A percentile compares a stretch with the other conserved stretches of the same genome.
phyloP scores from a whole-genome alignment of 2,113 vertebrate species.

The Cheilinus undulatus region DNA sequence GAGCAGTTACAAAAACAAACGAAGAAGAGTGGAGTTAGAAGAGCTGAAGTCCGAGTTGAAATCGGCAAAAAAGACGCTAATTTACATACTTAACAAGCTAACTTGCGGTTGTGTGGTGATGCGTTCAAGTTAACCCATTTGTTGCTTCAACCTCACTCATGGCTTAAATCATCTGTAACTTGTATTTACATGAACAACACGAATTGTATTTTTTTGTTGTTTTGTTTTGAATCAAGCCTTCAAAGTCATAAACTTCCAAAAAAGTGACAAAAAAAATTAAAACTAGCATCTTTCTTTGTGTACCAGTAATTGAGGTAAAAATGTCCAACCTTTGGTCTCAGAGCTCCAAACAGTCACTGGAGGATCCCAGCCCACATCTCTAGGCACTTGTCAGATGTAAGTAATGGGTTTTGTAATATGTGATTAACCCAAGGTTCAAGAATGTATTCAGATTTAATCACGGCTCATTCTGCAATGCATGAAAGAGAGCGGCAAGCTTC shows the following conservation, averaged over 20 bases:
- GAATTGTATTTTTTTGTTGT: neutral
- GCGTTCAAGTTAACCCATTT: too few relatives aligned
- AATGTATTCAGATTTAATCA: slow-evolving; percentile 77
- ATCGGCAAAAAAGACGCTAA: too few relatives aligned
- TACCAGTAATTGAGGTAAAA: slow-evolving; percentile 42
- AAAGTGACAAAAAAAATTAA: slow-evolving; percentile 3
- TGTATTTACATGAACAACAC: slow-evolving; percentile 9
- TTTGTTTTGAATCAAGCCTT: neutral
- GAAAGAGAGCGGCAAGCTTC: slow-evolving; percentile 69
- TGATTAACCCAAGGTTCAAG: slow-evolving; percentile 79
- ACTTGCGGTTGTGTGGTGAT: too few relatives aligned
- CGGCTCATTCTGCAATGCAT: slow-evolving; percentile 60
- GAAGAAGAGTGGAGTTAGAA: too few relatives aligned
- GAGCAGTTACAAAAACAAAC: too few relatives aligned
- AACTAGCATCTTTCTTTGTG: neutral
- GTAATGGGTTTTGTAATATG: slow-evolving; percentile 80
- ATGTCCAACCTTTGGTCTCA: slow-evolving; percentile 47
- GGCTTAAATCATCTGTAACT: neutral
- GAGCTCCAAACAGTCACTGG: slow-evolving; percentile 50
- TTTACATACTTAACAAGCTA: too few relatives aligned
- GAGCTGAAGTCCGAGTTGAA: too few relatives aligned
- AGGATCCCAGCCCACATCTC: slow-evolving; percentile 61
- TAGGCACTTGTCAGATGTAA: slow-evolving; percentile 76
- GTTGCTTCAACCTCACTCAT: slow-evolving; percentile 13
- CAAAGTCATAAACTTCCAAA: neutral